Base-by-base conservation (phyloP, 2,888 invertebrate genomes). In the Galerucella pusilla region DNA sequence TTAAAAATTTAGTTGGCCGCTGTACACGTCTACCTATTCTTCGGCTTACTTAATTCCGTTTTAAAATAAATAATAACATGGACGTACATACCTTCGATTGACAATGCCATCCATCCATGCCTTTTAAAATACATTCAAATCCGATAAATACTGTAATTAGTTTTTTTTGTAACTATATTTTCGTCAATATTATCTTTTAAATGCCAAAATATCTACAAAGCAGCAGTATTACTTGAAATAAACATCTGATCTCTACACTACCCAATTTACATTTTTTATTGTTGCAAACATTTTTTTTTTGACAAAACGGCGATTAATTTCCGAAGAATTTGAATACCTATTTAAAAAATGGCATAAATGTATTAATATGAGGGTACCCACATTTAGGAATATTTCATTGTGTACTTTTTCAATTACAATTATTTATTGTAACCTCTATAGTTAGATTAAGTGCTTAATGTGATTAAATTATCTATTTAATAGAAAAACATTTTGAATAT, bases 1-100 rank as follows among this genome's bases (percentile, higher is more conserved):
- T 10, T 16, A 75, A 75, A 78, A 78, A 75, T 77, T 71, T 67
- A 75, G 74, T 78, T 75, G 73, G 76, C 74, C 71, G 74, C 70
- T 59, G 60, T 72, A 79, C 78, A 80, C 80, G 80, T 80, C 78
- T 74, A 80, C 77, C 75, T 77, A 72, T 76, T 73, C 75, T 78
- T 78, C 75, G 75, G 70, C 76, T 78, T 75, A 67, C 49, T 25
- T 54, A 54, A 16, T 65, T 45, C 1, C 4, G 45, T 46, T 65
- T 14, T 65, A 46, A 57, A 16, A 54, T 57, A 16, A 57, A 57
- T 20, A n/a, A 65, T 12, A 46, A 65, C 46, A 65, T 20, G 16
- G 20, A 64, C 63, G 6, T 35, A 61, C 61, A 60, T 60, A 64
- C 64, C 46, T 63, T 63, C n/a, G 11, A 49, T 49, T 49, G 3